These are phyloP conservation scores for Forbesichthys agassizii DNA, from an alignment of 2,113 vertebrate species.

Conservation along the genomic window DNA sequence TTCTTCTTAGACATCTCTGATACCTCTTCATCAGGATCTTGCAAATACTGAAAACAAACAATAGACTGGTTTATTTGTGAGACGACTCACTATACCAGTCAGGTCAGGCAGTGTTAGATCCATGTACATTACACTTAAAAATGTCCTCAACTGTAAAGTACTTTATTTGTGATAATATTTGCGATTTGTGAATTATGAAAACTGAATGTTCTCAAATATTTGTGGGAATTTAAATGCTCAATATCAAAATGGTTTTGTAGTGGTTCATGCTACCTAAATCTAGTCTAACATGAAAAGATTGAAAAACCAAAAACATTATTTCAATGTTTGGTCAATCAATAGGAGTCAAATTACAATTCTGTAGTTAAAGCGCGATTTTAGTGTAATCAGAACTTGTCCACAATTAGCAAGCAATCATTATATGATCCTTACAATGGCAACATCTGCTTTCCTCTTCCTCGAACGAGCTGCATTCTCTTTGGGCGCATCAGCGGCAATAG, in stretches of 20 bases:
- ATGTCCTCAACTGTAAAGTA: no score
- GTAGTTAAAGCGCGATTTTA: neutral
- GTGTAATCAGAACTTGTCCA: neutral
- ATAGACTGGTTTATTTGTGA: neutral
- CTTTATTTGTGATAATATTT: no score
- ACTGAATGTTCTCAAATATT: no score
- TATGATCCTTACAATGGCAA: conserved; percentile 86
- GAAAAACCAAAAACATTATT: no score
- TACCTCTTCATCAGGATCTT: conserved; percentile 88
- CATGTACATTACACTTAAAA: neutral
- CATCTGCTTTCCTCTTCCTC: conserved; percentile 94
- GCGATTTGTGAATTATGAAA: no score
- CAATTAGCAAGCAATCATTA: conserved; percentile 4
- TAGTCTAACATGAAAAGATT: no score
- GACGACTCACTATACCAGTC: neutral
- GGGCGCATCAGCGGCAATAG: conserved; percentile 55
- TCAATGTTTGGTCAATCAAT: no score
- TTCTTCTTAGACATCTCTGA: conserved; percentile 80
- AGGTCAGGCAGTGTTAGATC: neutral
- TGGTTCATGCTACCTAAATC: no score
- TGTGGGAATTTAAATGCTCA: no score
- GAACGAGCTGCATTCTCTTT: conserved; percentile 64
- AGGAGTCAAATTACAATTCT: no score
- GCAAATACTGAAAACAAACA: conserved; percentile 78
- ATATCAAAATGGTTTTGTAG: no score